Base-by-base conservation (phyloP, 2,113 vertebrate genomes). In the Notothenia coriiceps region DNA sequence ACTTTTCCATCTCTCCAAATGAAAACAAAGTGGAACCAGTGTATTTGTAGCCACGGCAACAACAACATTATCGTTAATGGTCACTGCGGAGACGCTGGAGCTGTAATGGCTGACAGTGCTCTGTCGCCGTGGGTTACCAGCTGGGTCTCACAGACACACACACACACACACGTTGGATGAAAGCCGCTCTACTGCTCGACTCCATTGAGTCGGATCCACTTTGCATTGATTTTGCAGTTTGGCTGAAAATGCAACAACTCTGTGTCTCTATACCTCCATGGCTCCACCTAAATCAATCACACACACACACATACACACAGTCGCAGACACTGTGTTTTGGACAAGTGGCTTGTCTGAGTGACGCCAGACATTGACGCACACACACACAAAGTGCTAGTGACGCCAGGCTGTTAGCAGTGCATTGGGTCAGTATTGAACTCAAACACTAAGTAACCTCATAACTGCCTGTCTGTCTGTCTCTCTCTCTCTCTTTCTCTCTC, bases 171-270 rank as follows among this genome's bases (percentile, higher is more conserved):
- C 29, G 15, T 11, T 56, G 67, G 82, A 70, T 77, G 79, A 77
- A 85, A 84, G 86, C 71, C 72, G 76, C 72, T 82, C 77, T 81
- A 69, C 81, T 82, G 54, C 86, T 80, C 77, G 79, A 60, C 77
- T 82, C 57, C 86, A 86, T 89, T 91, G 72, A 85, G 89, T 89
- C 83, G 89, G 73, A 93, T 85, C 83, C 89, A 90, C 86, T 92
- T 91, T 89, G 87, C 87, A 93, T 93, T 91, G 92, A 93, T 93
- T 93, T 92, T 92, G 87, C 92, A 92, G 87, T 93, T 93, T 89
- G 80, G 89, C 76, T 89, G 85, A 90, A 91, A 93, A 91, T 66
- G 84, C 74, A 83, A 85, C 89, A 91, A 91, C 84, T 86, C 80
- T 76, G 83, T 66, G 88, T 91, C 89, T 91, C 86, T 87, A 29